These are phyloP conservation scores for Rhizoglyphus robini DNA, from an alignment of 1,140 invertebrate genomes.

Conservation along the genomic window DNA sequence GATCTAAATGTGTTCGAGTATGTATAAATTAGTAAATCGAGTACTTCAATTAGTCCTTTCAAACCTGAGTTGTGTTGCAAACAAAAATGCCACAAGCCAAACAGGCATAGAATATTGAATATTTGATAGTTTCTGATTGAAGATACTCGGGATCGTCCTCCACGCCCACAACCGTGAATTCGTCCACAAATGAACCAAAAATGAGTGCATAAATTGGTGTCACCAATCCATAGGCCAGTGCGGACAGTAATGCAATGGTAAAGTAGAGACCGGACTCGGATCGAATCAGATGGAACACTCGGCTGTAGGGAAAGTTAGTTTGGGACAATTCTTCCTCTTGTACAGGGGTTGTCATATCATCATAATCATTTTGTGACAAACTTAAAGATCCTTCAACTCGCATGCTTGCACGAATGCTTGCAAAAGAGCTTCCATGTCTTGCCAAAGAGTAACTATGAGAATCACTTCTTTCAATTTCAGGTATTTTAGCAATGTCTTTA, in stretches of 20 bases:
- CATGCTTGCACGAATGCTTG: not conserved
- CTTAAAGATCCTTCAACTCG: no score
- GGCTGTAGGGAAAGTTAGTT: not conserved
- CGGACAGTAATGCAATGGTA: not conserved
- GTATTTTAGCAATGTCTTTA: no score
- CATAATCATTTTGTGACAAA: no score
- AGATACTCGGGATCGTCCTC: not conserved
- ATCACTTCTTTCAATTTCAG: no score
- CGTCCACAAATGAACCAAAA: constrained; percentile 18
- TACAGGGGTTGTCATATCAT: no score
- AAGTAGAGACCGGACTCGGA: not conserved
- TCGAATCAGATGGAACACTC: not conserved
- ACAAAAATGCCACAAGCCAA: constrained; percentile 14
- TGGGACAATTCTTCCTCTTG: not conserved
- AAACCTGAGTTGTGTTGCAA: not conserved
- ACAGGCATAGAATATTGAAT: not conserved
- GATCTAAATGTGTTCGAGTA: not conserved
- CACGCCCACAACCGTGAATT: not conserved
- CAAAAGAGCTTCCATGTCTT: no score
- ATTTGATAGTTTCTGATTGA: not conserved
- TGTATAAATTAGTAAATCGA: not conserved
- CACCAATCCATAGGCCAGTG: constrained; percentile 17
- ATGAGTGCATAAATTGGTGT: constrained; percentile 22
- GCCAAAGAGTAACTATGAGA: no score
- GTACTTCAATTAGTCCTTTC: not conserved